Base-by-base conservation (phyloP, 1,140 invertebrate species). In the Bradysia coprophila region DNA sequence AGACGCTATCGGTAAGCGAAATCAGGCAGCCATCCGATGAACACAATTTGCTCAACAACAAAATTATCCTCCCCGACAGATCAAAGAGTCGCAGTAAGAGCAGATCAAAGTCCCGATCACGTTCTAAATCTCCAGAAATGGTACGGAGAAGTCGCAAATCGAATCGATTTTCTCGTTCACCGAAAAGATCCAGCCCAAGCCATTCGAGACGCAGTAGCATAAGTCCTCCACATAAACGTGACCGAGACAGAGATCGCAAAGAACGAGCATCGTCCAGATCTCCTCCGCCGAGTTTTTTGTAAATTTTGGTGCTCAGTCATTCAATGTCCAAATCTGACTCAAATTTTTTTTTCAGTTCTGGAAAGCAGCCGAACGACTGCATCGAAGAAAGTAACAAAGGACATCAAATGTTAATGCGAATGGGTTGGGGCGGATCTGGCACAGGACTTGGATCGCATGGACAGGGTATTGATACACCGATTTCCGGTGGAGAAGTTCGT, bases 391-490 rank as follows among this genome's bases (percentile, higher is more conserved):
- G 74, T 21, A 97, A 96, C 62, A 95, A 94, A 62, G 92, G 93
- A 0, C 91, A 96, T 65, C 89, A 95, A 61, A 74, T 97, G 63
- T 65, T 96, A 22, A 84, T 78, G 56, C 92, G 92, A 66, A 96
- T 96, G 90, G 92, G 92, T 9, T 97, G 92, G 92, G 66, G 70
- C 45, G 71, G 72, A 33, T 69, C 75, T 43, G 82, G 83, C 24
- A 80, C 81, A 15, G 93, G 92, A 6, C 66, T 96, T 1, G 92
- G 92, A 16, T 80, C 81, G 0, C 79, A 87, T 31, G 91, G 94
- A 44, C 90, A 95, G 60, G 92, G 92, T 16, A 96, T 95, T 43
- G 85, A 90, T 47, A 80, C 90, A 48, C 92, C 92, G 0, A 92
- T 97, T 46, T 80, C 82, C 28, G 87, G 84, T 0, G 91, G 86